Evolutionary conservation across 2,797 vertebrate species (phyloP), one percentile per base, ranked within the genome.

Genomic region (Darevskia nairensis): DNA sequence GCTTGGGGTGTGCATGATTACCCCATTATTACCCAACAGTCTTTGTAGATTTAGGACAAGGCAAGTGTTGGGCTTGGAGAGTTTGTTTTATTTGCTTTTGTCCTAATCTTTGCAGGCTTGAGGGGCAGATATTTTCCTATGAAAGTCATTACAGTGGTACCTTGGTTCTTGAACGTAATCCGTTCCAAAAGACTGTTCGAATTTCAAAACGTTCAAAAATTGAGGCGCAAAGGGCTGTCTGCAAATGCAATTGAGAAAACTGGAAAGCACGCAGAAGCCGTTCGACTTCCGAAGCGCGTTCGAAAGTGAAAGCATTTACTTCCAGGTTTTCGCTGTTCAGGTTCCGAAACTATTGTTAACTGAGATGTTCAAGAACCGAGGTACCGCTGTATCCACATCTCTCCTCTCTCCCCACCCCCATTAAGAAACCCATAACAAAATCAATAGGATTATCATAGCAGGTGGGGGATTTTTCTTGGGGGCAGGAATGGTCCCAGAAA

Each of bases 371-470:
- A 0, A 3, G 11, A 50, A 50, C 3, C 1, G 50, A 50, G 50
- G 50, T 13, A 50, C 11, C 11, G 3, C 50, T 50, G 50, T 50
- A 50, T 50, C 50, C 50, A 90, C 35, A 77, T 41, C 81, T 82
- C 92, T 82, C 86, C 59, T 35, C 89, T 89, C 92, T 93, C 72
- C 89, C 68, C 55, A 89, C 66, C 0, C 50, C 85, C 2, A 0
- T 84, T 76, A 91, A n/a, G 82, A 93, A 87, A 59, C 39, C 39
- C 39, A 80, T 68, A 87, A 15, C 82, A 66, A 66, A 27, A 35
- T 55, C 61, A 78, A 11, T 41, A 55, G 32, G 32, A 27, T 46
- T 17, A 7, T 61, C 35, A 50, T 50, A 85, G 21, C 75, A 72
- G 2, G 27, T 10, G 6, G 8, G 29, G 23, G 25, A 27, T n/a